Percentiles rank a stretch among this genome's conserved stretches.
Conservation (phyloP, 2,797 vertebrate genomes). For the Sphenopsis melanotis region DNA sequence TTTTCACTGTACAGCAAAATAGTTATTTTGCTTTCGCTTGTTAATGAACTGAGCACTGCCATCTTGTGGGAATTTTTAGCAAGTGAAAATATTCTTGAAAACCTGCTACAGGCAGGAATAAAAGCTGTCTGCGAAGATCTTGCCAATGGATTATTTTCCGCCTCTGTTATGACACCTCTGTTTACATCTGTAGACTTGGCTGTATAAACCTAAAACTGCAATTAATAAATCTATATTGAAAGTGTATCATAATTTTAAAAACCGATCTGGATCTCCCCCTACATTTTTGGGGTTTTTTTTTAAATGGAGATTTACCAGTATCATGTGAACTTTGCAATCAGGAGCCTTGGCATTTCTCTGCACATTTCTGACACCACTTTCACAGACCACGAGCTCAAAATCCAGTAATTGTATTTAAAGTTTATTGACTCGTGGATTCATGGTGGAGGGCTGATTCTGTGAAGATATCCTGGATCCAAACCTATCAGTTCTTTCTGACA, state of each 20-base stretch:
- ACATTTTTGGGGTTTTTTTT: fast-evolving
- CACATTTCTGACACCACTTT: neutral
- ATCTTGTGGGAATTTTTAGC: constrained; percentile 30
- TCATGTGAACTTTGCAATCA: neutral
- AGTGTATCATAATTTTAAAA: neutral
- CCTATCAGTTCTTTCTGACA: neutral
- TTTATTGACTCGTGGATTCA: neutral
- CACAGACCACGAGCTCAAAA: neutral
- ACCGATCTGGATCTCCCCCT: neutral
- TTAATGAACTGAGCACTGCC: constrained; percentile 47
- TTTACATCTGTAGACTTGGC: neutral
- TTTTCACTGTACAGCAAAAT: neutral
- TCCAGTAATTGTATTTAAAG: neutral
- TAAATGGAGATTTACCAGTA: neutral
- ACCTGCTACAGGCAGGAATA: neutral
- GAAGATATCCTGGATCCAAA: neutral
- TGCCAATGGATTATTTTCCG: fast-evolving
- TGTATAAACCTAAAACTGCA: neutral
- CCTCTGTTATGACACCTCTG: neutral
- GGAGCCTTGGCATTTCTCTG: neutral
- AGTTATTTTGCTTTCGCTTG: neutral
- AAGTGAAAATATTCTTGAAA: neutral
- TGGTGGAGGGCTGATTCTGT: neutral
- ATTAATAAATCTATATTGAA: neutral
- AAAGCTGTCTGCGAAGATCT: neutral